Conservation (phyloP, 2,888 invertebrate genomes). For the Aspidiotus rigidus region DNA sequence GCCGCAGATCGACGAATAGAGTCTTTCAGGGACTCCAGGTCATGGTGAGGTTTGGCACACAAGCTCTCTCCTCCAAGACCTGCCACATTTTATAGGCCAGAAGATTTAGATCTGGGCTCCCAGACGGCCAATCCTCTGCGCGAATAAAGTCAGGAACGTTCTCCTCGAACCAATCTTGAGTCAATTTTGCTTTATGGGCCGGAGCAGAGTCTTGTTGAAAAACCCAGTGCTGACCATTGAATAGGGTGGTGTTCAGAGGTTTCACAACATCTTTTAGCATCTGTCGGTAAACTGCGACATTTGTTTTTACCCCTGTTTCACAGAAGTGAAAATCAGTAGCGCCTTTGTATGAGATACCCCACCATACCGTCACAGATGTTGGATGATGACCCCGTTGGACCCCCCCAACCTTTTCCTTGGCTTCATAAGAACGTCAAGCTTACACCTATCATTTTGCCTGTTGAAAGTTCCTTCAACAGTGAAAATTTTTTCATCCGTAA, state of each 20-base stretch:
- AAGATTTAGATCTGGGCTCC: conserved; percentile 35
- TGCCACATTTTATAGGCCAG: conserved; percentile 22
- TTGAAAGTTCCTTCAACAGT: background rate
- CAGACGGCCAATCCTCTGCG: conserved; percentile 26
- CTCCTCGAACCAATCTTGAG: conserved; percentile 7
- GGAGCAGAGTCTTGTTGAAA: conserved; percentile 10
- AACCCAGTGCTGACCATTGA: background rate
- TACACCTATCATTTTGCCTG: background rate
- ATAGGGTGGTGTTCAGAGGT: conserved; percentile 3
- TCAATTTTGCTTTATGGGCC: conserved; percentile 35
- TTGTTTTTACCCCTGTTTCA: background rate
- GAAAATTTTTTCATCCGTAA: background rate
- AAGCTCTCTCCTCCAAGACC: background rate
- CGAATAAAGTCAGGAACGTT: conserved; percentile 7
- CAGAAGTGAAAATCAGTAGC: background rate
- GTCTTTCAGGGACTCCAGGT: background rate
- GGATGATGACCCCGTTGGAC: conserved; percentile 5
- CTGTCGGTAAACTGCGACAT: background rate
- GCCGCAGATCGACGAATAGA: background rate
- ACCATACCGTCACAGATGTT: background rate
- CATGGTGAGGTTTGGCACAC: background rate
- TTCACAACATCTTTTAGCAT: conserved; percentile 1
- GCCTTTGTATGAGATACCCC: conserved; percentile 1
- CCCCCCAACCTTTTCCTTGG: background rate
- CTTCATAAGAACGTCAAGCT: background rate